Base-by-base conservation (phyloP, 2,113 vertebrate genomes). In the Malaclemys terrapin region DNA sequence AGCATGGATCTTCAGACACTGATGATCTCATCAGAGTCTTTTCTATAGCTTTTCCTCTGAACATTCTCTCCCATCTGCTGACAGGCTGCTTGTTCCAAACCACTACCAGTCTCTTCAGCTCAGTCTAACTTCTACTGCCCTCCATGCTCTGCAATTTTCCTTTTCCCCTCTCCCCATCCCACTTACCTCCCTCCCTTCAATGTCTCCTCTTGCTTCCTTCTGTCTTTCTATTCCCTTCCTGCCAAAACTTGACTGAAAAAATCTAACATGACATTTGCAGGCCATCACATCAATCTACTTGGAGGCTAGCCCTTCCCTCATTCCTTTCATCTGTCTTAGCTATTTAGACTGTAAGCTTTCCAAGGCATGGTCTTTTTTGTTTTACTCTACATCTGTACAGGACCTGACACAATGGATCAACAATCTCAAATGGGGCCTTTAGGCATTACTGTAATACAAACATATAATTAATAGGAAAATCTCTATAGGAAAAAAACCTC, bases 81-180 rank as follows among this genome's bases (percentile, higher is more conserved):
- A 89, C 56, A 56, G 53, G 38, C 16, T 82, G 24, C 24, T 10
- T 75, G 38, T 69, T 69, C 35, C n/a, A 72, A 38, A 11, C 75
- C 75, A 25, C 24, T 76, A 14, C 42, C 8, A 13, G 3, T 8
- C 1, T 8, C 1, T 78, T 35, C 56, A 47, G 38, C 78, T 52
- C 13, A 80, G n/a, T 72, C 75, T 29, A 95, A 65, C 79, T 25
- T 12, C 53, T 20, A 19, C 29, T 53, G 42, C 6, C n/a, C 14
- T 76, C 12, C 47, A 75, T 49, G 62, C 9, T 50, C 3, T 57
- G 29, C 8, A 10, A 22, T 87, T 85, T 31, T 8, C 27, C 1
- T 0, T 69, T 86, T 24, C 35, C 75, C 82, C 42, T 27, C 35
- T 81, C 1, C 0, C n/a, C 1, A 4, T 65, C 13, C 47, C 47